These are phyloP conservation scores for Conger conger DNA, from an alignment of 2,113 vertebrate genomes.

Conservation along the genomic window DNA sequence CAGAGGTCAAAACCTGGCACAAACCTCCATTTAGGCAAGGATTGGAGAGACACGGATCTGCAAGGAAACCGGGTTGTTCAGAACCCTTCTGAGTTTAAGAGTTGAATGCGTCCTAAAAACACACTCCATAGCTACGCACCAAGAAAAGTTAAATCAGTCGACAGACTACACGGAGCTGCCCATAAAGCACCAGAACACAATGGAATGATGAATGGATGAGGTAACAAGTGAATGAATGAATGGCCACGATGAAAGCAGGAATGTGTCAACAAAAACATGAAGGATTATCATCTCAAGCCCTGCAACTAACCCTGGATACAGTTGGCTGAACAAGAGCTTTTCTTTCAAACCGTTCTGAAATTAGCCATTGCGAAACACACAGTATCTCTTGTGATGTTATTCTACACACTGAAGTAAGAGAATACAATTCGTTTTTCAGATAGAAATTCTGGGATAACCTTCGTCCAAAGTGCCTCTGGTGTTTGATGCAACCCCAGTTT, in stretches of 20 bases:
- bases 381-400: neutral
- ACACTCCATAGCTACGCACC: neutral
- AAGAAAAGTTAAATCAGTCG: neutral
- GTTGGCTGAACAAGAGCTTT: neutral
- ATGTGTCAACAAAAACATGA: neutral
- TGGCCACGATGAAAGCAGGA: neutral
- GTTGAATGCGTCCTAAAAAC: neutral
- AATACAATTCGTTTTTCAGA: neutral
- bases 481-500: neutral
- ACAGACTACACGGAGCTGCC: neutral
- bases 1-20: slow-evolving; percentile 48
- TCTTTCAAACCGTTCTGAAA: neutral
- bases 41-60: slow-evolving; percentile 45
- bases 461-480: neutral
- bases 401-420: neutral
- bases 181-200: neutral
- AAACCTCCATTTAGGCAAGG: slow-evolving; percentile 50
- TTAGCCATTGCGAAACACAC: neutral
- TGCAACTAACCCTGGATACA: neutral
- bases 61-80: slow-evolving; percentile 15
- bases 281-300: neutral
- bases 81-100: neutral
- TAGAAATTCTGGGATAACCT: neutral
- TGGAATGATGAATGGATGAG: neutral
- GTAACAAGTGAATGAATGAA: neutral